These are phyloP conservation scores for Phalloptychus januarius DNA, from an alignment of 2,797 vertebrate genomes.

Conservation along the genomic window DNA sequence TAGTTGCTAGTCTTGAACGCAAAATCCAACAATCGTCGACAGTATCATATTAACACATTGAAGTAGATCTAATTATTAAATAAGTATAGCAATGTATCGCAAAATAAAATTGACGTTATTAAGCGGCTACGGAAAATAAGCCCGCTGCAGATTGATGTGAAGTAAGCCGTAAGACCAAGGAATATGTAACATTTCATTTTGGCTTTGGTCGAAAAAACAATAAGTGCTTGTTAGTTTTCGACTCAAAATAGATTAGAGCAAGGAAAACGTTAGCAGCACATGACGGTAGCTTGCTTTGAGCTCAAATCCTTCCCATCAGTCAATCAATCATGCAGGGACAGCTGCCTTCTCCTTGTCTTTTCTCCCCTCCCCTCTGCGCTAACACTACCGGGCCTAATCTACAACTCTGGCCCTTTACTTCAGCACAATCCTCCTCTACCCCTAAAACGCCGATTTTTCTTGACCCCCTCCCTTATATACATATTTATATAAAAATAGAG, in stretches of 20 bases:
- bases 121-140: slow-evolving; percentile 49
- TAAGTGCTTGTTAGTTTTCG: neutral
- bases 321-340: slow-evolving; percentile 71
- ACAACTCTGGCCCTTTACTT: slow-evolving; percentile 62
- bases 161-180: slow-evolving; percentile 3
- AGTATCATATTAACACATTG: slow-evolving; percentile 62
- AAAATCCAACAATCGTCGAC: slow-evolving; percentile 27
- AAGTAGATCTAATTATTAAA: slow-evolving; percentile 8
- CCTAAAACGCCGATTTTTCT: slow-evolving; percentile 77
- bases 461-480: slow-evolving; percentile 49
- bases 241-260: neutral
- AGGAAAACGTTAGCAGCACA: slow-evolving; percentile 7
- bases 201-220: neutral
- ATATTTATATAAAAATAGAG: slow-evolving; percentile 51
- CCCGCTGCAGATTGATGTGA: slow-evolving; percentile 56
- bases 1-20: slow-evolving; percentile 38
- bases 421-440: slow-evolving; percentile 72
- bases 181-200: slow-evolving; percentile 12
- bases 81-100: neutral
- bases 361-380: slow-evolving; percentile 63
- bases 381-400: slow-evolving; percentile 63
- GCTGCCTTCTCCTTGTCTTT: slow-evolving; percentile 52
- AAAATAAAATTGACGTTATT: slow-evolving; percentile 43
- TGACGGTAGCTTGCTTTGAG: slow-evolving; percentile 25
- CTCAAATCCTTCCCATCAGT: slow-evolving; percentile 64